phyloP scores from a whole-genome alignment of 2,113 vertebrate genomes.

The Rhizomys pruinosus region DNA sequence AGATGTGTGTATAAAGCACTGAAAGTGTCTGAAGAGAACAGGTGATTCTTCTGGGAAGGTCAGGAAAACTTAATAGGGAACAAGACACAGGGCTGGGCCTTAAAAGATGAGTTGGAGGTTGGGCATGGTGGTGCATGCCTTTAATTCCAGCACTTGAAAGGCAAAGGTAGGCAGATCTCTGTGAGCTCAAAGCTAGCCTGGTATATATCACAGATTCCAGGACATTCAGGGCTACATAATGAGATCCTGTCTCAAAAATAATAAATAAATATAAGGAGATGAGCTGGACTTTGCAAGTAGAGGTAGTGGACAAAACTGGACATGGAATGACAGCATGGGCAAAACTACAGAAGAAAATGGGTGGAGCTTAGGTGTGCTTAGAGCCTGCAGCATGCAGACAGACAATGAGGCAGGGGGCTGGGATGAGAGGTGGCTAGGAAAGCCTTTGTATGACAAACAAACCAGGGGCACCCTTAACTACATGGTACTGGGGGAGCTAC shows the following conservation, averaged over 20 bases:
- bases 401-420: neutral
- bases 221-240: too few relatives aligned
- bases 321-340: too few relatives aligned
- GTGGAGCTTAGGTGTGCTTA: neutral
- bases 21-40: neutral
- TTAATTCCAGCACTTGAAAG: too few relatives aligned
- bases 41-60: neutral
- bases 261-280: too few relatives aligned
- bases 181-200: too few relatives aligned
- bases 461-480: neutral
- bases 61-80: neutral
- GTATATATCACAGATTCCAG: too few relatives aligned
- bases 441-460: neutral
- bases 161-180: too few relatives aligned
- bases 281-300: neutral
- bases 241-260: too few relatives aligned
- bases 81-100: neutral
- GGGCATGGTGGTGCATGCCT: too few relatives aligned
- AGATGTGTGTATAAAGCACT: neutral
- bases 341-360: neutral
- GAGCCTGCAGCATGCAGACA: too few relatives aligned
- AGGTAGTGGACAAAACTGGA: too few relatives aligned
- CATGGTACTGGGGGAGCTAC: neutral
- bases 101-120: neutral
- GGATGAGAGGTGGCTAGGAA: neutral